Evolutionary conservation across 1,140 invertebrate genomes (phyloP), one percentile per base, ranked within the genome.

Genomic region (Ips typographus): DNA sequence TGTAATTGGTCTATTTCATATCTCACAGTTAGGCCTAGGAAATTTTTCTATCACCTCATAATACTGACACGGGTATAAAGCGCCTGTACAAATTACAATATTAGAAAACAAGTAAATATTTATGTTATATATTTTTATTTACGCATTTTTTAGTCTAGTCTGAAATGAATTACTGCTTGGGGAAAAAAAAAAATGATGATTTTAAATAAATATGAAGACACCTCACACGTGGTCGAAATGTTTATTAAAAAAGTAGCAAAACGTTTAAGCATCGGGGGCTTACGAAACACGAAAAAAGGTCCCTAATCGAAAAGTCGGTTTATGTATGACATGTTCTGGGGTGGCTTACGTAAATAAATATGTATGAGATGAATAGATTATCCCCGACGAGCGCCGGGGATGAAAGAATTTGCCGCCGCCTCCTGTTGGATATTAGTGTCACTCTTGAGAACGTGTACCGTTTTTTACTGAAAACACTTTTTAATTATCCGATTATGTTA

Each of bases 361-460:
- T 68, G 66, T 68, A 68, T 68, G 66, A 68, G 66, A 68, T 68
- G 66, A 68, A 68, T 68, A 68, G 66, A 68, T 68, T 68, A 68
- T 56, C 58, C 52, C 66, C 66, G 66, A 55, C 59, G 59, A 59
- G 57, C 57, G 42, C 57, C 57, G 43, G 66, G 66, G 66, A 68
- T 68, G 66, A 68, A 68, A 66, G 64, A 66, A 66, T 66, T 66
- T 66, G 64, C 64, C 64, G 64, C 64, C 64, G 64, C 64, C 22
- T 22, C 22, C 64, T 66, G 64, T 41, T 66, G 64, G 64, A 66
- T 66, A 66, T 66, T 66, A 66, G 64, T 66, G 64, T 66, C 64
- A 66, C 64, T 66, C 64, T 51, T 58, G 56, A 66, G 64, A 58
- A 40, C 64, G 55, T 66, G 64, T 58, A 66, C 5, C 53, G 52